These are phyloP conservation scores for Geopemphigus sp. DNA, from an alignment of 1,140 invertebrate species.

Conservation along the genomic window DNA sequence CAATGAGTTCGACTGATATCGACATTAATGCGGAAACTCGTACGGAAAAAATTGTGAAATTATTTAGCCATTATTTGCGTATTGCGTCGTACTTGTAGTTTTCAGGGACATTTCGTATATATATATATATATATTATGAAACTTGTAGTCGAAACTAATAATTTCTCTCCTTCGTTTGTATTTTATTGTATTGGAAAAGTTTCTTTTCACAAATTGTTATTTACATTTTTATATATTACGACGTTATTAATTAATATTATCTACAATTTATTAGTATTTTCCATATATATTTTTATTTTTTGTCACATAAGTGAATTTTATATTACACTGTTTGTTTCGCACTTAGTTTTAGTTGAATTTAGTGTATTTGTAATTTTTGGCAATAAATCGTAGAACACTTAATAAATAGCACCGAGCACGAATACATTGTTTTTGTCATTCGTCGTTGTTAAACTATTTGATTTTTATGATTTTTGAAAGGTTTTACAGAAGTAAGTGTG, in stretches of 20 bases:
- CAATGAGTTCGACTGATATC: too few relatives aligned
- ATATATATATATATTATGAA: too few relatives aligned
- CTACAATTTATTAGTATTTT: background rate
- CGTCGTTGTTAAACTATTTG: conserved; percentile 13
- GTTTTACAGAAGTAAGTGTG: conserved; percentile 41
- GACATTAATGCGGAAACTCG: too few relatives aligned
- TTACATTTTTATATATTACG: background rate
- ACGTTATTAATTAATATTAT: background rate
- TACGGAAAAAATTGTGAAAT: background rate
- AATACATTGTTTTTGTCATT: background rate
- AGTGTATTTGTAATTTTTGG: background rate
- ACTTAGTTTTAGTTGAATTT: background rate
- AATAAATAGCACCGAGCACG: conserved; percentile 1
- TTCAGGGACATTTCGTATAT: too few relatives aligned
- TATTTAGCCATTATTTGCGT: too few relatives aligned
- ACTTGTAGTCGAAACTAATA: too few relatives aligned
- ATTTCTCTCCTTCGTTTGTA: background rate
- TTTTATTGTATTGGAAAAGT: background rate
- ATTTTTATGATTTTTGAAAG: conserved; percentile 42
- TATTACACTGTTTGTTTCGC: conserved; percentile 8
- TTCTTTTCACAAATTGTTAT: background rate
- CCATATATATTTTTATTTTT: conserved; percentile 5
- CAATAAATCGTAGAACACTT: background rate
- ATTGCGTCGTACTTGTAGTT: too few relatives aligned
- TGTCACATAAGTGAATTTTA: background rate